These are phyloP conservation scores for Operophtera brumata DNA, from an alignment of 2,888 invertebrate genomes.

Conservation along the genomic window DNA sequence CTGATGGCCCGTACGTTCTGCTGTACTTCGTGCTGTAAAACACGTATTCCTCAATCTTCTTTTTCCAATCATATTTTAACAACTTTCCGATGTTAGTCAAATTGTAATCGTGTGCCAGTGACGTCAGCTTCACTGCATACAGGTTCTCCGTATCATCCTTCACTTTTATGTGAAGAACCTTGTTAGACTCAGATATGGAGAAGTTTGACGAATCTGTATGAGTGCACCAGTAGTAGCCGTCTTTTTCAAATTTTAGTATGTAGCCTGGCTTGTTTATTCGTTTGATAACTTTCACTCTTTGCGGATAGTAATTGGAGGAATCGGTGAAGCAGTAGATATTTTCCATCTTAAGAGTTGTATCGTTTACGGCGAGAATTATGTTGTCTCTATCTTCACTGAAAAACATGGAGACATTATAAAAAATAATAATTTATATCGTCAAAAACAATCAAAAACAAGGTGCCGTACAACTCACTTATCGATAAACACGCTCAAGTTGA, in stretches of 20 bases:
- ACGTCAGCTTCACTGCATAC: slow-evolving; percentile 56
- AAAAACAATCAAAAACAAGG: not conserved
- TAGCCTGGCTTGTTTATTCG: slow-evolving; percentile 38
- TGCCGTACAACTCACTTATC: slow-evolving; percentile 46
- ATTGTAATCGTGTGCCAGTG: slow-evolving; percentile 38
- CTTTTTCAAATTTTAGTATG: slow-evolving; percentile 47
- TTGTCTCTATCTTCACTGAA: slow-evolving; percentile 48
- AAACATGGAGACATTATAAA: not conserved
- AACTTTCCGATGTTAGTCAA: slow-evolving; percentile 33
- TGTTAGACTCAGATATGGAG: slow-evolving; percentile 55
- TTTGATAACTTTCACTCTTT: slow-evolving; percentile 37
- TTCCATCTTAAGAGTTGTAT: slow-evolving; percentile 27
- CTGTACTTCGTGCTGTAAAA: slow-evolving; percentile 56
- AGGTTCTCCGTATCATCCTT: slow-evolving; percentile 48
- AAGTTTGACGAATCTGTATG: slow-evolving; percentile 53
- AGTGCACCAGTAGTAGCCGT: slow-evolving; percentile 75
- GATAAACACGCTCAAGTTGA: slow-evolving; percentile 49
- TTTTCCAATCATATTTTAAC: slow-evolving; percentile 45
- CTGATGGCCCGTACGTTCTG: slow-evolving; percentile 38
- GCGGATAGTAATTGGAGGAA: slow-evolving; percentile 53
- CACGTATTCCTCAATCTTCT: slow-evolving; percentile 58
- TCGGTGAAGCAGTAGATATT: slow-evolving; percentile 68
- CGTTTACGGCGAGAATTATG: slow-evolving; percentile 48
- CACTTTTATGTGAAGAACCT: slow-evolving; percentile 54
- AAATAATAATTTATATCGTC: not conserved